These are phyloP conservation scores for Adelphocoris suturalis DNA, from an alignment of 2,888 invertebrate genomes.

Conservation along the genomic window DNA sequence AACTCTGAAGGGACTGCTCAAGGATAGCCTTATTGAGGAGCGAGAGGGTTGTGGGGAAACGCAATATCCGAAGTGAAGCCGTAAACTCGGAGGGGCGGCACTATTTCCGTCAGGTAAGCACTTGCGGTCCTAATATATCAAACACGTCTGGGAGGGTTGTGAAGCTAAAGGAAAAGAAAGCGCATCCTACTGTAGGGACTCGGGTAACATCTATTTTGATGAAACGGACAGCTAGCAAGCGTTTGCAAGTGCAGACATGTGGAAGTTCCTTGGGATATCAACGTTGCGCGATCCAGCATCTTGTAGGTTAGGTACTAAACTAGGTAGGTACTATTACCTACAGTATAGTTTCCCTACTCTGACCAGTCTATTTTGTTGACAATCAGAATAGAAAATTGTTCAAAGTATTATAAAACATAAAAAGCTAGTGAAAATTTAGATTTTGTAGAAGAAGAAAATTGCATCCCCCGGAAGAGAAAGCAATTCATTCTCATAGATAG, in stretches of 20 bases:
- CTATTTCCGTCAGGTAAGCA: slow-evolving; percentile 64
- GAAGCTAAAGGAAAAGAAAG: background rate
- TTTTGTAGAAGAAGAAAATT: too few relatives aligned
- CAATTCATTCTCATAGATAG: too few relatives aligned
- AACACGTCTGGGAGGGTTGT: background rate
- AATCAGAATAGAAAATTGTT: too few relatives aligned
- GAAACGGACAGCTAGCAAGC: background rate
- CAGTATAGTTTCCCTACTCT: too few relatives aligned
- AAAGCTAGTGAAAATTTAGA: too few relatives aligned
- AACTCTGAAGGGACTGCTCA: background rate
- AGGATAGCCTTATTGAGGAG: background rate
- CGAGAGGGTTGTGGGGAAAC: slow-evolving; percentile 17
- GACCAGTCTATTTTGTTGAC: too few relatives aligned
- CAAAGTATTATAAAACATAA: too few relatives aligned
- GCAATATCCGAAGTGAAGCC: slow-evolving; percentile 67
- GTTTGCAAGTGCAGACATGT: background rate
- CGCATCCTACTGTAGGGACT: background rate
- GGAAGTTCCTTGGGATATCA: background rate
- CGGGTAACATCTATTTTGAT: background rate
- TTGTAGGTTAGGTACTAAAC: too few relatives aligned
- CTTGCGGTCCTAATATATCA: slow-evolving; percentile 61
- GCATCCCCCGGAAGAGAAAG: too few relatives aligned
- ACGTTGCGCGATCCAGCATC: background rate
- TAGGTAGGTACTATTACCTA: too few relatives aligned
- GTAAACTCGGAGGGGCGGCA: slow-evolving; percentile 51